Evolutionary conservation across 2,888 invertebrate species (phyloP).

Genomic region (Thymelicus acteon): DNA sequence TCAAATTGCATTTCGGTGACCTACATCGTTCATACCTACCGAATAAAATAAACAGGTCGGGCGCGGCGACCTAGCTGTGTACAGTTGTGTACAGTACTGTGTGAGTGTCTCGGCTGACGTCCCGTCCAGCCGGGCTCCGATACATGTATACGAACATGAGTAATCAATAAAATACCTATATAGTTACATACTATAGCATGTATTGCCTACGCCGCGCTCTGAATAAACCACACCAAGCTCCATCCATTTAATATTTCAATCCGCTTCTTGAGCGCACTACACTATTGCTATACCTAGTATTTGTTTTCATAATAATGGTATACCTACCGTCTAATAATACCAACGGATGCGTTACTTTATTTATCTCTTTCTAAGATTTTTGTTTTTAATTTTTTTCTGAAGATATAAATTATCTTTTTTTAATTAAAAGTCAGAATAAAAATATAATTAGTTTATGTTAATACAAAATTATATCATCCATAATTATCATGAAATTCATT

Average conservation of each 20-base stretch:
- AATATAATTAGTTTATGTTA: no score
- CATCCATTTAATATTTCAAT: not conserved
- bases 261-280: not conserved
- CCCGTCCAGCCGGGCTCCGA: slow-evolving; percentile 46
- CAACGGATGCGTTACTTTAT: no score
- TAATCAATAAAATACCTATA: slow-evolving; percentile 64
- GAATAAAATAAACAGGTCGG: slow-evolving; percentile 54
- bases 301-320: no score
- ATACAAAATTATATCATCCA: no score
- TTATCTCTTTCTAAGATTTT: no score
- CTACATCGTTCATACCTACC: slow-evolving; percentile 51
- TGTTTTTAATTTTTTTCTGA: not conserved
- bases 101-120: slow-evolving; percentile 51
- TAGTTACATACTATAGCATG: slow-evolving; percentile 43
- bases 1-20: slow-evolving; percentile 50
- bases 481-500: no score
- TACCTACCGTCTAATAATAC: no score
- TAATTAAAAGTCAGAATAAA: no score
- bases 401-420: not conserved
- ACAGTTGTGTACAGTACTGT: no score
- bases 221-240: not conserved
- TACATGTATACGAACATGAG: slow-evolving; percentile 53
- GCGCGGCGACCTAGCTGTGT: slow-evolving; percentile 49
- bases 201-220: slow-evolving; percentile 41
- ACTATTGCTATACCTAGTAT: not conserved